Evolutionary conservation across 2,113 vertebrate genomes (phyloP), one percentile per base, ranked within the genome.

Genomic region (Xiphophorus hellerii): DNA sequence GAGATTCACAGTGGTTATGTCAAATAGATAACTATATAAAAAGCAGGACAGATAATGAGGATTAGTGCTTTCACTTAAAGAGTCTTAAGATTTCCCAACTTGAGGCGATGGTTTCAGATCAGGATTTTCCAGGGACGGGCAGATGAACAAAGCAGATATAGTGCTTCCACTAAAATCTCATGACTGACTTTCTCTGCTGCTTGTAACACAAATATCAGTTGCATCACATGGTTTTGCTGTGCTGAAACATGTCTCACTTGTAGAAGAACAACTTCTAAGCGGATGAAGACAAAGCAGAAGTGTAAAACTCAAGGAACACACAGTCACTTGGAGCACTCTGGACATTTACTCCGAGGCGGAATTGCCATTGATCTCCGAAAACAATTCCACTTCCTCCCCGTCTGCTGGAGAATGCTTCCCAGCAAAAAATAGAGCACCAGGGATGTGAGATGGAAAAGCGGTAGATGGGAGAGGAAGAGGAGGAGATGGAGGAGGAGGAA

Each of bases 371-470:
- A 98, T 96, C 96, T 95, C 94, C 90, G 80, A 93, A 96, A 96
- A 98, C 96, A 98, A 99, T 98, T 94, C 96, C 93, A 96, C 96
- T 98, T 98, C 96, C 96, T 95, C 94, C 96, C 88, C 88, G 89
- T 95, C 93, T 92, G 94, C 90, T 61, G 81, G 92, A 79, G 88
- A 96, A 95, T 94, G 95, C 95, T 95, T 96, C 92, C 94, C 95
- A 95, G 94, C 95, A 92, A 96, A 96, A 91, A 96, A 96, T 94
- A 94, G 84, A 89, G 91, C 89, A 87, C 83, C 89, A 90, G 86
- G 92, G 94, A 91, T 92, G 90, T 92, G 90, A 88, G 92, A 92
- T 90, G 86, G n/a, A 10, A 92, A 94, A 90, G 89, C 89, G 89
- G 89, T 91, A 91, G 93, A 90, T 87, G 71, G 30, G 54, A 31